phyloP scores from a whole-genome alignment of 2,113 vertebrate species.

The Orycteropus afer region DNA sequence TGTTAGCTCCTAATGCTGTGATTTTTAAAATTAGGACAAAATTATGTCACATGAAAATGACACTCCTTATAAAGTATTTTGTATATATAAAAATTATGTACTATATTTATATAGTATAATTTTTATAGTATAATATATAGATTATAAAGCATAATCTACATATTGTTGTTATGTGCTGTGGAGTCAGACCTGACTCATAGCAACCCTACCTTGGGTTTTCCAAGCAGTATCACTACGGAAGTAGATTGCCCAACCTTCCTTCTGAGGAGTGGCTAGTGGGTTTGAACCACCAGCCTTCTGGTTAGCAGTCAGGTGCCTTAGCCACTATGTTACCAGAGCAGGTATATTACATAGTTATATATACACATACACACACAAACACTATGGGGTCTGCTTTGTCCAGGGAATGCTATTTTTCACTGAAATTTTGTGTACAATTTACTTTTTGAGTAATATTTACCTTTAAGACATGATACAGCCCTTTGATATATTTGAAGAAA shows the following conservation, averaged over 20 bases:
- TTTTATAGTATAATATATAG: neutral
- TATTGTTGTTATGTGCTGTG: too few relatives aligned
- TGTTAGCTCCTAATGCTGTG: neutral
- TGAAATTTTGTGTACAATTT: conserved; percentile 24
- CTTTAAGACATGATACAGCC: neutral
- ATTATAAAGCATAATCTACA: neutral
- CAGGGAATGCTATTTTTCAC: neutral
- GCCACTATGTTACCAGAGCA: too few relatives aligned
- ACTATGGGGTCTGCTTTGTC: neutral
- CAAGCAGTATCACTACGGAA: too few relatives aligned
- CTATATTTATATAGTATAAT: neutral
- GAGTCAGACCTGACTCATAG: too few relatives aligned
- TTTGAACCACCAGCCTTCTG: too few relatives aligned
- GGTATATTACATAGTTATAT: neutral
- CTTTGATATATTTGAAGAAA: neutral
- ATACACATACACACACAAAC: neutral
- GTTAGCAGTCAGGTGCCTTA: too few relatives aligned
- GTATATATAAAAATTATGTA: neutral
- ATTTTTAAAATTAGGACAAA: conserved; percentile 44
- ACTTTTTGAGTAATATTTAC: neutral
- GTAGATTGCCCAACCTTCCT: too few relatives aligned
- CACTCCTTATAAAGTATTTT: conserved; percentile 17
- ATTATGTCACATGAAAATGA: neutral
- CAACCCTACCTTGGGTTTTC: too few relatives aligned
- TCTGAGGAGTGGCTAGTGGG: too few relatives aligned